These are phyloP conservation scores for Limosa lapponica DNA, from an alignment of 2,797 vertebrate species.

Conservation along the genomic window DNA sequence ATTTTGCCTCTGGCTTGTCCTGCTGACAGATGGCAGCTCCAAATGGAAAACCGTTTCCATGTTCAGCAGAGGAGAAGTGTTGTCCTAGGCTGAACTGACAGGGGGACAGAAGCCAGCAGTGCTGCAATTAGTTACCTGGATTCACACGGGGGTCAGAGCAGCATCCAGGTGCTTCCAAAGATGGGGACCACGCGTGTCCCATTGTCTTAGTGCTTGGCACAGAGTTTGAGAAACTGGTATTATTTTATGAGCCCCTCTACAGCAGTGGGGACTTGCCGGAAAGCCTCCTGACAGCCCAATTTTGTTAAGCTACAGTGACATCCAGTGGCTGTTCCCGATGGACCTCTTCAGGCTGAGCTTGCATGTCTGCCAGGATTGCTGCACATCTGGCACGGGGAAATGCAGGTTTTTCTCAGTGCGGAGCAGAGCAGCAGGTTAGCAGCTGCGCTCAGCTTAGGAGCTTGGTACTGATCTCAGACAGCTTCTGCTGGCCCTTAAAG, in stretches of 20 bases:
- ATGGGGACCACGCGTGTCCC: accelerated
- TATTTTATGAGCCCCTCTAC: background rate
- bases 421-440: background rate
- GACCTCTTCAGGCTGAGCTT: background rate
- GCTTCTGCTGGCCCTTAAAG: background rate
- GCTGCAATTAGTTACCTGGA: accelerated
- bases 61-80: background rate
- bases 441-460: background rate
- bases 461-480: background rate
- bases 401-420: background rate
- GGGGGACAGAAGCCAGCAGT: background rate
- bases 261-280: background rate
- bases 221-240: background rate
- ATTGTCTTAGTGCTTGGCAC: background rate
- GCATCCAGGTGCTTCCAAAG: background rate
- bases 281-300: background rate
- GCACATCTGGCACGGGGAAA: accelerated
- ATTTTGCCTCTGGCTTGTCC: background rate
- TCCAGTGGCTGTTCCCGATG: slow-evolving; percentile 47
- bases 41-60: background rate
- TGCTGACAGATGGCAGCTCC: background rate
- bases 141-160: background rate
- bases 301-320: slow-evolving; percentile 50
- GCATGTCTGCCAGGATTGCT: accelerated
- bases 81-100: background rate